These are phyloP conservation scores for Stenolophus ochropezus DNA, from an alignment of 2,888 invertebrate species.

Conservation along the genomic window DNA sequence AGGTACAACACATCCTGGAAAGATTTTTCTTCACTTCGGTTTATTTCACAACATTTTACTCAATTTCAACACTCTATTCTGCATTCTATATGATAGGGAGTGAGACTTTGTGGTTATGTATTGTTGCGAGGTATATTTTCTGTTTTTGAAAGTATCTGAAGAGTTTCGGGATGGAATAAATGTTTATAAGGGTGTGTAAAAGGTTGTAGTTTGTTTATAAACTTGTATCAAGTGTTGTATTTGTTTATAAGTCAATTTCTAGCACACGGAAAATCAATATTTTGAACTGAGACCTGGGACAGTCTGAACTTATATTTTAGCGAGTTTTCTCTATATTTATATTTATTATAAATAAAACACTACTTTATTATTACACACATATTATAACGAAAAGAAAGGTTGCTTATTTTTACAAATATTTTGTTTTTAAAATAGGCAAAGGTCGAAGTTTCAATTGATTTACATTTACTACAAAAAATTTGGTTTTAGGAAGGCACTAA, in stretches of 20 bases:
- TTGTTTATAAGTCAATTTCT: neutral
- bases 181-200: neutral
- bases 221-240: neutral
- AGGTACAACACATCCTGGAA: conserved; percentile 39
- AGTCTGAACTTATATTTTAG: neutral
- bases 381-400: too few species aligned
- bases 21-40: neutral
- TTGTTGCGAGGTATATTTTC: neutral
- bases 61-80: too few species aligned
- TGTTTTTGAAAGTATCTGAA: neutral
- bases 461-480: too few species aligned
- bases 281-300: neutral
- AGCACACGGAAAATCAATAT: neutral
- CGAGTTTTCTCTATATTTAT: too few species aligned
- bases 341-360: too few species aligned
- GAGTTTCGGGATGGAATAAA: neutral
- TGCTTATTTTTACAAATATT: too few species aligned
- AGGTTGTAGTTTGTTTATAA: neutral
- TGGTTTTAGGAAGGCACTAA: too few species aligned
- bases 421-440: too few species aligned
- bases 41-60: too few species aligned
- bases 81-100: neutral
- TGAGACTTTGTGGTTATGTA: neutral
- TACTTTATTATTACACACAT: neutral
- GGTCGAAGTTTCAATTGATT: too few species aligned